Conservation (phyloP, 2,888 invertebrate genomes). For the Caradrina clavipalpis region DNA sequence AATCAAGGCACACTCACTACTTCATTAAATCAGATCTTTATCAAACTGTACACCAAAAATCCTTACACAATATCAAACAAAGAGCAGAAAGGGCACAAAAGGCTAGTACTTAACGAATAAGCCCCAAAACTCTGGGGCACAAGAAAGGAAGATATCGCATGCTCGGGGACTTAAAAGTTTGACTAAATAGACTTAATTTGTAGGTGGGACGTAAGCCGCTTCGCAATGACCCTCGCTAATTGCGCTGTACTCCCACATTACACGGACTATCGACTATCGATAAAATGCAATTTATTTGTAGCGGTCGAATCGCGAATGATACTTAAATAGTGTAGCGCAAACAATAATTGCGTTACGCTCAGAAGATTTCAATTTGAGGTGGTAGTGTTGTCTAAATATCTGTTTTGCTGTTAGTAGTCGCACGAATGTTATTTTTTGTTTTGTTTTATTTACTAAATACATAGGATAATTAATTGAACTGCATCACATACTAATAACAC, state of each 20-base stretch:
- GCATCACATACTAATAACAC: not conserved
- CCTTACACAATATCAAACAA: slow-evolving; percentile 84
- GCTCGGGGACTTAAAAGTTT: slow-evolving; percentile 90
- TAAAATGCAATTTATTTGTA: slow-evolving; percentile 66
- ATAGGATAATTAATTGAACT: not conserved
- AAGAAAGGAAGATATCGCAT: slow-evolving; percentile 89
- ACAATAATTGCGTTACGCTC: slow-evolving; percentile 42
- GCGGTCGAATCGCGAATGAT: slow-evolving; percentile 49
- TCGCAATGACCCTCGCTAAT: slow-evolving; percentile 82
- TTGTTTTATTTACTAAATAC: no score
- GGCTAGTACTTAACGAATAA: slow-evolving; percentile 88
- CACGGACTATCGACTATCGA: slow-evolving; percentile 76
- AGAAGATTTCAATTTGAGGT: slow-evolving; percentile 42
- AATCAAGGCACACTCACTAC: slow-evolving; percentile 35
- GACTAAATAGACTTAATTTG: slow-evolving; percentile 90
- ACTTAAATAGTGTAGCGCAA: slow-evolving; percentile 52
- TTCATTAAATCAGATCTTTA: slow-evolving; percentile 65
- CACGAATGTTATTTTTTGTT: not conserved
- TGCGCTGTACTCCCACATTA: slow-evolving; percentile 69
- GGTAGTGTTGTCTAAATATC: not conserved
- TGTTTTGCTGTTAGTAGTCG: not conserved
- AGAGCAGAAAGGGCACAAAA: slow-evolving; percentile 84
- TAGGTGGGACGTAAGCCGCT: slow-evolving; percentile 87
- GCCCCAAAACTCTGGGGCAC: slow-evolving; percentile 84
- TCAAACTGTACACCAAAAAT: slow-evolving; percentile 74